phyloP scores from a whole-genome alignment of 2,113 vertebrate genomes.

The Takifugu bimaculatus region DNA sequence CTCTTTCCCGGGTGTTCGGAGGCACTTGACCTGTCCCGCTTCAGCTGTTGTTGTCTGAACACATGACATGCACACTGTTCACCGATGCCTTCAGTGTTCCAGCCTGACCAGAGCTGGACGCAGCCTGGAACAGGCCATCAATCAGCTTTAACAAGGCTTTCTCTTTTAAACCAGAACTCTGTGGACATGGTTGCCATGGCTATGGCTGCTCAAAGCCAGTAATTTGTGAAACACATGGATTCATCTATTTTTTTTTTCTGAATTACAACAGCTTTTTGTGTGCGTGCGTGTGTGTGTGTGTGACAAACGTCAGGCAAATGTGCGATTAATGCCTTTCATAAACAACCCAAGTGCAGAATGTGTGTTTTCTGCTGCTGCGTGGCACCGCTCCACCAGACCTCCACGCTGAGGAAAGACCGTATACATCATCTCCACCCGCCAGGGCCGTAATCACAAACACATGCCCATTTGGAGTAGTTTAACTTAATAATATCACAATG shows the following conservation, averaged over 20 bases:
- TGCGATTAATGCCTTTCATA: conserved; percentile 27
- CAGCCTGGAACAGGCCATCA: conserved; percentile 60
- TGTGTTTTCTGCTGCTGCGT: conserved; percentile 53
- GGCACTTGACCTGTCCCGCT: conserved; percentile 55
- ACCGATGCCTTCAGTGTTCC: conserved; percentile 11
- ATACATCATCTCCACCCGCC: conserved; percentile 63
- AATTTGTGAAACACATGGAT: conserved; percentile 67
- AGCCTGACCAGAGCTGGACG: conserved; percentile 20
- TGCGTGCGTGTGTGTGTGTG: background rate
- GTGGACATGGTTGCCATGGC: conserved; percentile 75
- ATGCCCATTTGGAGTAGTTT: conserved; percentile 67
- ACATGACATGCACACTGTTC: conserved; percentile 32
- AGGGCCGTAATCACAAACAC: conserved; percentile 68
- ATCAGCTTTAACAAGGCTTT: conserved; percentile 69
- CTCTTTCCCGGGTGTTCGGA: conserved; percentile 40
- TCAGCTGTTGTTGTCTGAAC: conserved; percentile 41
- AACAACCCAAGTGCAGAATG: conserved; percentile 51
- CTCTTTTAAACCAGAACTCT: conserved; percentile 62
- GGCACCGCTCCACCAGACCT: conserved; percentile 56
- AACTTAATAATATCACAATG: conserved; percentile 73
- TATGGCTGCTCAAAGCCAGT: conserved; percentile 55
- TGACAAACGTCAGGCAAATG: conserved; percentile 30
- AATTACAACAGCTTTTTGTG: conserved; percentile 28
- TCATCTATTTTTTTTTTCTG: conserved; percentile 43
- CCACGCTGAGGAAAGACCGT: conserved; percentile 45